A percentile compares a stretch with the other conserved stretches of the same genome.
These are phyloP conservation scores for Thereva nobilitata DNA, from an alignment of 2,888 invertebrate species.

Conservation along the genomic window DNA sequence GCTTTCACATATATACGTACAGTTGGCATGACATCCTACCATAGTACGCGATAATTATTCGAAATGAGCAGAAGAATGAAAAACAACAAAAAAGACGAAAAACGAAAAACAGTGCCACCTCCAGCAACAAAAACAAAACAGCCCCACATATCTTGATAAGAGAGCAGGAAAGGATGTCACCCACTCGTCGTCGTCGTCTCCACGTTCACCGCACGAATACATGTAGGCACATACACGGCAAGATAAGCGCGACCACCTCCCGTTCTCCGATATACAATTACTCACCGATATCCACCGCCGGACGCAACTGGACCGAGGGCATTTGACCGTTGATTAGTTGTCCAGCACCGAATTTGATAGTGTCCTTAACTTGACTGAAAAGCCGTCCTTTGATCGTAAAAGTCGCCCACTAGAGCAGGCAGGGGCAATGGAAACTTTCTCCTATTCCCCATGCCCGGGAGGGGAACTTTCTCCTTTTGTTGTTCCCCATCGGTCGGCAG, in stretches of 20 bases:
- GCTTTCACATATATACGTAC: slow-evolving; percentile 1
- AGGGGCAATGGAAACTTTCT: slow-evolving; percentile 13
- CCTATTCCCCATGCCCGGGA: neutral
- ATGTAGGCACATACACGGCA: slow-evolving; percentile 15
- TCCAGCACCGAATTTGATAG: slow-evolving; percentile 46
- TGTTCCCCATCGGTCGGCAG: too few species aligned
- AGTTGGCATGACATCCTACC: neutral
- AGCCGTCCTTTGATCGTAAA: slow-evolving; percentile 40
- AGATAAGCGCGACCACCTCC: neutral
- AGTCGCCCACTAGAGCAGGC: slow-evolving; percentile 23
- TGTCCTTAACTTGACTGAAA: slow-evolving; percentile 46
- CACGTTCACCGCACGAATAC: slow-evolving; percentile 21
- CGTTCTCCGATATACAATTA: too few species aligned
- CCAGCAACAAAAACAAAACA: slow-evolving; percentile 27
- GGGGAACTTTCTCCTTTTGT: too few species aligned
- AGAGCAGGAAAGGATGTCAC: slow-evolving; percentile 34
- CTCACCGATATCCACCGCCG: neutral
- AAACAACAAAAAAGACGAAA: slow-evolving; percentile 12
- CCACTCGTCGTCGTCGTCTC: too few species aligned
- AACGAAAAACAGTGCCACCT: slow-evolving; percentile 28
- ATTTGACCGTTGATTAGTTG: slow-evolving; percentile 36
- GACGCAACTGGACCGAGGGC: slow-evolving; percentile 5
- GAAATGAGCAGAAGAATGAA: slow-evolving; percentile 29
- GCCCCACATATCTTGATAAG: slow-evolving; percentile 26
- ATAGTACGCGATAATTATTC: slow-evolving; percentile 26